Evolutionary conservation across 2,113 vertebrate species (phyloP).

Genomic region (Amia ocellicauda): DNA sequence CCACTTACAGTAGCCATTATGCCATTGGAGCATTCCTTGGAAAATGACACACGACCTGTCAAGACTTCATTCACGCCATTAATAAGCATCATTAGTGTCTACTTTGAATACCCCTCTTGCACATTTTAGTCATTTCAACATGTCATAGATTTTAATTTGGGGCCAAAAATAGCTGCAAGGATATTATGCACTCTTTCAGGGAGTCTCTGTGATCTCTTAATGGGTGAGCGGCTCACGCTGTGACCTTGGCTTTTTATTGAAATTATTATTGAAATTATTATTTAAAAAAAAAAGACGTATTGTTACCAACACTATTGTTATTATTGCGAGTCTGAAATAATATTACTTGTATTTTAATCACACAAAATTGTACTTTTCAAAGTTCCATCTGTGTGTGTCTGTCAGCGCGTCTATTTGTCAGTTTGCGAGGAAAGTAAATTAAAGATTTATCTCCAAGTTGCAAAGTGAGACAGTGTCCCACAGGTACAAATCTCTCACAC

Average conservation of each 20-base stretch:
- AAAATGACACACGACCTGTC: constrained; percentile 82
- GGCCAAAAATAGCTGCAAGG: constrained; percentile 79
- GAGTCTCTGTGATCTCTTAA: constrained; percentile 77
- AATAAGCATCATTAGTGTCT: constrained; percentile 84
- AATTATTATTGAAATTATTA: constrained; percentile 55
- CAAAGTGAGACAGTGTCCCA: constrained; percentile 26
- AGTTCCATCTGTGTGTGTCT: no score
- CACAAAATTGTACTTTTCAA: no score
- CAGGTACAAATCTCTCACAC: constrained; percentile 23
- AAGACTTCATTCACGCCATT: constrained; percentile 83
- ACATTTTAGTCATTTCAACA: constrained; percentile 81
- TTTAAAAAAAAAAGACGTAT: neutral
- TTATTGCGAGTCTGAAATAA: neutral
- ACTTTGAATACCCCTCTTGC: constrained; percentile 80
- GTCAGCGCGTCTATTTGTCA: constrained; percentile 11
- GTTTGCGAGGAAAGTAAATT: constrained; percentile 27
- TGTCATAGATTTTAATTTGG: constrained; percentile 85
- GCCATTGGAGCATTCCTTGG: constrained; percentile 76
- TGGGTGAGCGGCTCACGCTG: constrained; percentile 69
- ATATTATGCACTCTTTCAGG: constrained; percentile 76
- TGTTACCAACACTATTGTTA: constrained; percentile 12
- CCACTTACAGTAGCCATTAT: constrained; percentile 83
- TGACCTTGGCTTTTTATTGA: constrained; percentile 72
- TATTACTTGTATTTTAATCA: no score
- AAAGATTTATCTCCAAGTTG: constrained; percentile 18